Evolutionary conservation across 2,113 vertebrate species (phyloP).

Genomic region (Indicator indicator): DNA sequence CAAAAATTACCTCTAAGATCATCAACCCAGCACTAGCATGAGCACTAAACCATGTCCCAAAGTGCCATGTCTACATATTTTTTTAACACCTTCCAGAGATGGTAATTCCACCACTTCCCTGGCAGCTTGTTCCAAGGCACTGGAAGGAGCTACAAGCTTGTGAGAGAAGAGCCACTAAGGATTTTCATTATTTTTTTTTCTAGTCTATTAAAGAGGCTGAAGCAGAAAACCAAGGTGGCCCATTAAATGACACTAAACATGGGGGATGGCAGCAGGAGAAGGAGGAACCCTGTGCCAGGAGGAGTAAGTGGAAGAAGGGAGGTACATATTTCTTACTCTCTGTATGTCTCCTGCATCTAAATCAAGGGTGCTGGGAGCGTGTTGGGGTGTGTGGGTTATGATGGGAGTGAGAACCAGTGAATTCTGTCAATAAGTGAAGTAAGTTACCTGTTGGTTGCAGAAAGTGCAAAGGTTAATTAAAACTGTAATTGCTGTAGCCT

Average conservation of each 20-base stretch:
- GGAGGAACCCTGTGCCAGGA: background rate
- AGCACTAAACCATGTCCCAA: too few species aligned
- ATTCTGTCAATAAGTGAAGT: constrained; percentile 16
- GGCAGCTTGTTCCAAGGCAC: too few species aligned
- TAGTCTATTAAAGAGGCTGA: background rate
- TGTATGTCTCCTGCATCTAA: background rate
- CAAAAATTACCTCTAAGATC: too few species aligned
- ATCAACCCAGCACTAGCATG: too few species aligned
- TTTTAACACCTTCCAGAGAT: too few species aligned
- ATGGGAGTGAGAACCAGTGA: background rate
- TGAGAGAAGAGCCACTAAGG: background rate
- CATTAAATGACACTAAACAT: background rate
- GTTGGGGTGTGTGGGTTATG: background rate
- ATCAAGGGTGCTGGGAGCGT: background rate
- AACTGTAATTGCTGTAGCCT: constrained; percentile 8
- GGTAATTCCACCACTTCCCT: too few species aligned
- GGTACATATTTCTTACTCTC: background rate
- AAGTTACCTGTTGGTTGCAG: background rate
- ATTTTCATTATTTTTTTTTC: background rate
- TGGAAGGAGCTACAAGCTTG: background rate
- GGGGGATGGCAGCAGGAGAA: background rate
- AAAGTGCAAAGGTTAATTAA: constrained; percentile 57
- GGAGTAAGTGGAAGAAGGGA: background rate
- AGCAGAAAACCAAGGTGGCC: background rate
- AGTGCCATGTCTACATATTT: too few species aligned